Evolutionary conservation across 35 echinoderm and acorn worm species (phyloP).

Genomic region (Anneissia japonica): DNA sequence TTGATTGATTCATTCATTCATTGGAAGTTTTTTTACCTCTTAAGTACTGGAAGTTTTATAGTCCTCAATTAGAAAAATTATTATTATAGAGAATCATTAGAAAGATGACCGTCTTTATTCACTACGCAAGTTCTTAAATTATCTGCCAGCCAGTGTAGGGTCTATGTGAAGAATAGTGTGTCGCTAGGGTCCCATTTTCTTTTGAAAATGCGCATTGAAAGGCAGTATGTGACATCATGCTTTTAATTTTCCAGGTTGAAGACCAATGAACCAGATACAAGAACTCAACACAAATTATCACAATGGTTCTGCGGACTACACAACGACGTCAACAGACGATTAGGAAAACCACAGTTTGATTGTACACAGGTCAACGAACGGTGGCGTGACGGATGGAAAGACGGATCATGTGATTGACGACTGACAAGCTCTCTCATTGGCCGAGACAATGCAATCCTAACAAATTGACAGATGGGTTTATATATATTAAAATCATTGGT

Average conservation of each 20-base stretch:
- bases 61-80: too few relatives aligned
- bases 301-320: slow-evolving; percentile 92
- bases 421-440: background rate
- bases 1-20: too few relatives aligned
- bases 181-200: too few relatives aligned
- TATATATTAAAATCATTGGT: background rate
- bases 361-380: slow-evolving; percentile 86
- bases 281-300: slow-evolving; percentile 54
- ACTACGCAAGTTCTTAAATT: too few relatives aligned
- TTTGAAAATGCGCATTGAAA: too few relatives aligned
- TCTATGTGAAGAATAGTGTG: too few relatives aligned
- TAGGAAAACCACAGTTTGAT: slow-evolving; percentile 93
- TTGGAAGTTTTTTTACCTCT: too few relatives aligned
- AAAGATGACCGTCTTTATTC: too few relatives aligned
- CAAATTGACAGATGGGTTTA: background rate
- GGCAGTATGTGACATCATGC: too few relatives aligned
- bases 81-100: too few relatives aligned
- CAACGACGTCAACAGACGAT: slow-evolving; percentile 68
- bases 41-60: too few relatives aligned
- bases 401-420: slow-evolving; percentile 97
- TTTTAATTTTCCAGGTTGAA: slow-evolving; percentile 56
- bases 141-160: too few relatives aligned
- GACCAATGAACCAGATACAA: slow-evolving; percentile 73
- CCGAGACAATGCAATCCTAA: background rate
- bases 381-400: slow-evolving; percentile 91